Evolutionary conservation across 2,113 vertebrate species (phyloP).

Genomic region (Laticauda laticaudata): DNA sequence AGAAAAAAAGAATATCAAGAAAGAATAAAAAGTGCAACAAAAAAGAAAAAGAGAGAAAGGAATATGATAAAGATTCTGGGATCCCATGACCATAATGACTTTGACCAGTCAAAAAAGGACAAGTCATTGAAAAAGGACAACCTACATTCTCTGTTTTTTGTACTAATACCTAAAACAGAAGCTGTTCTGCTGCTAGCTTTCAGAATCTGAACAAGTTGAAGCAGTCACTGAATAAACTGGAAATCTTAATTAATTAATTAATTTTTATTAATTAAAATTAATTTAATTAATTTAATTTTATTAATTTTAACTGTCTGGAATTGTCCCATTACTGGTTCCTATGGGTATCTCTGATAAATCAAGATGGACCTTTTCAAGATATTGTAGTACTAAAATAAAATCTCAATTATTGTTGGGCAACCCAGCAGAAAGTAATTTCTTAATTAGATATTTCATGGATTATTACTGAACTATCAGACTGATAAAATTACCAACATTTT

Average conservation of each 20-base stretch:
- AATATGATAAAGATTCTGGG: neutral
- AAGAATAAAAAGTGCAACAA: neutral
- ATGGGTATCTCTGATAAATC: neutral
- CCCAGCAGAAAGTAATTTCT: neutral
- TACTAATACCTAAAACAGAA: constrained; percentile 14
- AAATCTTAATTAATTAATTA: neutral
- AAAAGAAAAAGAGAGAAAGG: neutral
- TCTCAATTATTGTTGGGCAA: neutral
- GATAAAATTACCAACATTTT: neutral
- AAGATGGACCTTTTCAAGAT: neutral
- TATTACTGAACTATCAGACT: neutral
- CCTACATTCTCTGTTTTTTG: constrained; percentile 3
- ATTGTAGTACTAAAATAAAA: neutral
- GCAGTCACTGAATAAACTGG: neutral
- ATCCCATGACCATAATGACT: neutral
- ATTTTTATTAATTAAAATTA: neutral
- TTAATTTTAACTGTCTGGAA: neutral
- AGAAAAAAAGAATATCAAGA: neutral
- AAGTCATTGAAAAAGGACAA: neutral
- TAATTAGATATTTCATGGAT: neutral
- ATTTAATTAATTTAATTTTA: too few species aligned
- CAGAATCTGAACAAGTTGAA: constrained; percentile 18
- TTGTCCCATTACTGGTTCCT: neutral
- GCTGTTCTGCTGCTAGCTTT: neutral
- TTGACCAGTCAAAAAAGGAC: neutral